Base-by-base conservation (phyloP, 2,888 invertebrate species). In the Charanyca ferruginea region DNA sequence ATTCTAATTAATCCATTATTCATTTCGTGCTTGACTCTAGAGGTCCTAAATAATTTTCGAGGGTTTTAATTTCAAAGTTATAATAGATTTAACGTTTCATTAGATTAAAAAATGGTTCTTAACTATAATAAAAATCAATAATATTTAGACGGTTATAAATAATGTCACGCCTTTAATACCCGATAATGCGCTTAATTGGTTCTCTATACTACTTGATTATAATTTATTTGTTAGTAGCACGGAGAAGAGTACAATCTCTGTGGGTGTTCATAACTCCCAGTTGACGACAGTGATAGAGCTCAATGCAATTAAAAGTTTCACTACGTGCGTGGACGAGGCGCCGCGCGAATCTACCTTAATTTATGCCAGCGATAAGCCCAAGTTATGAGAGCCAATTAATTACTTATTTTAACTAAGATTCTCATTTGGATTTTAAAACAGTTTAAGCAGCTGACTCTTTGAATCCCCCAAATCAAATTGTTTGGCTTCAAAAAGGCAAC, bases 221-320 rank as follows among this genome's bases (percentile, higher is more conserved):
- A 72, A 75, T 64, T 41, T 81, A 66, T 75, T 73, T 62, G 62
- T 81, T 58, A 32, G 45, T 58, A 68, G 38, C 69, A 61, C 54
- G 73, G 80, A 81, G 83, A 85, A 87, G 85, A 86, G 85, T 79
- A 84, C 79, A 85, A 87, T 89, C 87, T 89, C 84, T 81, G 83
- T 85, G 87, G 89, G 89, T 90, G 91, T 91, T 93, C 90, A 89
- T 88, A 93, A 91, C 92, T 91, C 90, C 83, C 86, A 86, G 93
- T 91, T 91, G 94, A 91, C 93, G 93, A 91, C 93, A 91, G 90
- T 93, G 94, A 94, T 94, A 92, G 93, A 93, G 91, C 92, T 91
- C 88, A 91, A 94, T 93, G 95, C 95, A 95, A 95, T 95, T 95
- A 95, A 95, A 95, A 95, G 94, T 95, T 95, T 92, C 89, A 90